Evolutionary conservation across 2,888 invertebrate species (phyloP).

Genomic region (Taenaris catops): DNA sequence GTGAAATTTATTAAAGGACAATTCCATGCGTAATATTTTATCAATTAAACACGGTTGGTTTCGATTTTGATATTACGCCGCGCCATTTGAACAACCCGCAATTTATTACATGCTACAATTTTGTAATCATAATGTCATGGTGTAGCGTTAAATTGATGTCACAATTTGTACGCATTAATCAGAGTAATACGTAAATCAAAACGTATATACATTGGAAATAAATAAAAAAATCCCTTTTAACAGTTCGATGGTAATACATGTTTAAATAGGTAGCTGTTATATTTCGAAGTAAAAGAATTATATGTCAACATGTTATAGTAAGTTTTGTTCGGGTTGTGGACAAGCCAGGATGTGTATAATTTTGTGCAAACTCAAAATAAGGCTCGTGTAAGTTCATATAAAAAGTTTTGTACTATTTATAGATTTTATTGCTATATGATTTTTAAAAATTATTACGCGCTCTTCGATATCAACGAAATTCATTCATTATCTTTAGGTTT

Average conservation of each 20-base stretch:
- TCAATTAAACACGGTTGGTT: conserved; percentile 66
- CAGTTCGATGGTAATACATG: background rate
- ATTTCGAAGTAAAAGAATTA: too few relatives aligned
- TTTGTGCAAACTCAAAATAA: too few relatives aligned
- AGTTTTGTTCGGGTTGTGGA: too few relatives aligned
- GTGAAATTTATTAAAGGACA: conserved; percentile 67
- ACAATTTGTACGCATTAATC: conserved; percentile 14
- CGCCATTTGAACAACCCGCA: conserved; percentile 53
- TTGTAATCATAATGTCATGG: conserved; percentile 50
- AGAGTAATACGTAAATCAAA: conserved; percentile 7
- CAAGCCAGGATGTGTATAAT: too few relatives aligned
- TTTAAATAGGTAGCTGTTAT: too few relatives aligned
- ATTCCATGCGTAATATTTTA: conserved; percentile 64
- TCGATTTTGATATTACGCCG: conserved; percentile 53
- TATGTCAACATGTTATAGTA: too few relatives aligned
- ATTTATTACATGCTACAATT: conserved; percentile 48
- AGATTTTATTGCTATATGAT: too few relatives aligned
- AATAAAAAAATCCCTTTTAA: conserved; percentile 2
- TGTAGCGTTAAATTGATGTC: conserved; percentile 36
- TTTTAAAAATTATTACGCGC: too few relatives aligned
- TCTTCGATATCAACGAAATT: too few relatives aligned
- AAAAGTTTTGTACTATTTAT: too few relatives aligned
- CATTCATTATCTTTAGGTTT: too few relatives aligned
- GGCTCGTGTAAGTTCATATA: too few relatives aligned
- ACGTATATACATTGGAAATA: conserved; percentile 1